Evolutionary conservation across 2,113 vertebrate genomes (phyloP).

Genomic region (Crotophaga sulcirostris): DNA sequence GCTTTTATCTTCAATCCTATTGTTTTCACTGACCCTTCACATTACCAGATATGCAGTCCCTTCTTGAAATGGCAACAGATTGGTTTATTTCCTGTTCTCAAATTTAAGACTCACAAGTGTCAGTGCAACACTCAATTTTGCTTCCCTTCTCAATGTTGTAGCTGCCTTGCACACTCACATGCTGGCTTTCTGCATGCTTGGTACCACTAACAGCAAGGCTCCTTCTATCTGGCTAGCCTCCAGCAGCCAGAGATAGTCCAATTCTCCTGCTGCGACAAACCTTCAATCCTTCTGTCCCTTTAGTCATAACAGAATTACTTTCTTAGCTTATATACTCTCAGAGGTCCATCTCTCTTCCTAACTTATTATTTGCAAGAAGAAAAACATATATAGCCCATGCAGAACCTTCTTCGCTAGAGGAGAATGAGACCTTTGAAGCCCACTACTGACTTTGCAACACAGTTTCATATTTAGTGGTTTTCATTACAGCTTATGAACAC

Average conservation of each 20-base stretch:
- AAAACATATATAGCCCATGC: neutral
- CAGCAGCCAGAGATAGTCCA: neutral
- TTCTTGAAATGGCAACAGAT: neutral
- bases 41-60: neutral
- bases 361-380: neutral
- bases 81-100: neutral
- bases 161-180: neutral
- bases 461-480: neutral
- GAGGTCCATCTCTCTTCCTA: neutral
- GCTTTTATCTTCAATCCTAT: neutral
- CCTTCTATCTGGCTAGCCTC: neutral
- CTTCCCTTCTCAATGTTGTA: fast-evolving
- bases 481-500: neutral
- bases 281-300: neutral
- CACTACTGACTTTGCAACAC: neutral
- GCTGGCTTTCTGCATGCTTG: neutral
- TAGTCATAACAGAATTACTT: neutral
- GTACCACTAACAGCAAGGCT: neutral
- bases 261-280: neutral
- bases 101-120: neutral
- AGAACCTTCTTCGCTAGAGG: neutral
- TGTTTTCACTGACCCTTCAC: neutral
- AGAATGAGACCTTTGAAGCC: neutral
- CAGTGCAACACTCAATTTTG: neutral
- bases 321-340: neutral